These are phyloP conservation scores for pig (Sus scrofa) DNA, from an alignment of 2,113 vertebrate genomes.

Conservation along the genomic window T2T-Sscrofa CM000829.6:28115501-28116000, in stretches of 20 bases:
- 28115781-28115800: neutral
- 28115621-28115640: neutral
- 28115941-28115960: neutral
- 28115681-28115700: neutral
- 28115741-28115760: conserved; percentile 55
- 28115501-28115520: neutral
- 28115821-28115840: neutral
- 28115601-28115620: neutral
- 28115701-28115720: neutral
- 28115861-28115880: conserved; percentile 44
- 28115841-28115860: conserved; percentile 1
- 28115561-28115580: neutral
- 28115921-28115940: neutral
- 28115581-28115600: neutral
- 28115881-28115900: neutral
- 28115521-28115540: neutral
- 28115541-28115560: neutral
- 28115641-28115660: neutral
- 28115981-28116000: neutral
- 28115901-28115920: neutral
- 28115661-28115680: neutral
- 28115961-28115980: neutral
- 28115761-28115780: conserved; percentile 28
- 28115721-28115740: neutral
- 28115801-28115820: neutral